Conservation (phyloP, 2,797 vertebrate species). For the Champsocephalus esox region DNA sequence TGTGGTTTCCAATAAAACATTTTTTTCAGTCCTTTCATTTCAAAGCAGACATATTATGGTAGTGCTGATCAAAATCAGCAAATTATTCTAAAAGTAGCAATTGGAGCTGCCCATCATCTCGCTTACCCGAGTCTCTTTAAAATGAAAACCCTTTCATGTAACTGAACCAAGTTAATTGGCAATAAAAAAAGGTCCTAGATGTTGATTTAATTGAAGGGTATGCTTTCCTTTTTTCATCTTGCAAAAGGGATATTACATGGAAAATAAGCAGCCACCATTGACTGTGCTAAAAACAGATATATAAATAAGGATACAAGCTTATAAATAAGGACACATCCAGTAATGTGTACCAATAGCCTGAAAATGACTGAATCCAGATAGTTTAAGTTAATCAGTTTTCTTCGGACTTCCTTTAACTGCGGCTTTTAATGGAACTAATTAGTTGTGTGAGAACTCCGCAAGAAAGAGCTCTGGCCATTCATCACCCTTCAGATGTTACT, state of each 20-base stretch:
- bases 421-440: slow-evolving; percentile 83
- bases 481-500: slow-evolving; percentile 85
- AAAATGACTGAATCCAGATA: slow-evolving; percentile 70
- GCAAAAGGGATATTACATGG: slow-evolving; percentile 43
- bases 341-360: slow-evolving; percentile 41
- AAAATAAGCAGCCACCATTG: slow-evolving; percentile 10
- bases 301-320: slow-evolving; percentile 25
- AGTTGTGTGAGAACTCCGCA: slow-evolving; percentile 81
- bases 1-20: slow-evolving; percentile 34
- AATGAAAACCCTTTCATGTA: slow-evolving; percentile 73
- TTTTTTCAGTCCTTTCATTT: slow-evolving; percentile 50
- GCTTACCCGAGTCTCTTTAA: slow-evolving; percentile 55
- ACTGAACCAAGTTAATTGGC: slow-evolving; percentile 72
- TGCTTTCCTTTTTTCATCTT: slow-evolving; percentile 35
- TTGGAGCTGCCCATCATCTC: slow-evolving; percentile 70
- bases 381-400: slow-evolving; percentile 81
- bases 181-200: slow-evolving; percentile 72
- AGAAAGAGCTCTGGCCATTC: slow-evolving; percentile 78
- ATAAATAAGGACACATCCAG: slow-evolving; percentile 58
- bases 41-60: slow-evolving; percentile 56
- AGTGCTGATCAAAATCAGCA: slow-evolving; percentile 69
- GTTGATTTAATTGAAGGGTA: slow-evolving; percentile 76
- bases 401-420: slow-evolving; percentile 79
- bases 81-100: slow-evolving; percentile 74
- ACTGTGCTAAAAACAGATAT: slow-evolving; percentile 34